These are phyloP conservation scores for Perodicticus potto DNA, from an alignment of 2,797 vertebrate genomes.

Conservation along the genomic window DNA sequence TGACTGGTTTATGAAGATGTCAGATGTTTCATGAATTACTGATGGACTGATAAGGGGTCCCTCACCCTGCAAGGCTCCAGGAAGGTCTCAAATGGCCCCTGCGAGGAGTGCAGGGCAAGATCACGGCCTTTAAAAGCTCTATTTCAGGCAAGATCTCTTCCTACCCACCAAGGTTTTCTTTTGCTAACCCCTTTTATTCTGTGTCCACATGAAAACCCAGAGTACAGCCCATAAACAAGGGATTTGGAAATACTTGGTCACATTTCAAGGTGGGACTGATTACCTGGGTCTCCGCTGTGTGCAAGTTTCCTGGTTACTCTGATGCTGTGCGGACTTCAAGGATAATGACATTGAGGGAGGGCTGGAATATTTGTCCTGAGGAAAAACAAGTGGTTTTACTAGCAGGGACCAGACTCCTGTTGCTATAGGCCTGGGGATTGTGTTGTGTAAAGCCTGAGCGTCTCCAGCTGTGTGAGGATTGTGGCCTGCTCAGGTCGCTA, in stretches of 20 bases:
- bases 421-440: background rate
- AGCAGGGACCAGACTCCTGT: background rate
- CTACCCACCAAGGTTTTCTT: slow-evolving; percentile 16
- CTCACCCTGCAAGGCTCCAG: background rate
- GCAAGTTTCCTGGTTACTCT: slow-evolving; percentile 2
- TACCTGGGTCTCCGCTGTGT: background rate
- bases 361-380: background rate
- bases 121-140: slow-evolving; percentile 39
- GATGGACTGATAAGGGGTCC: background rate
- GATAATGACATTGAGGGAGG: background rate
- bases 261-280: slow-evolving; percentile 48
- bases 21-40: background rate
- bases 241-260: slow-evolving; percentile 35
- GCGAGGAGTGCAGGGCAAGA: slow-evolving; percentile 13
- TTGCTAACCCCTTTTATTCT: slow-evolving; percentile 3
- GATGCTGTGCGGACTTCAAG: background rate
- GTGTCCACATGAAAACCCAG: slow-evolving; percentile 9
- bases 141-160: slow-evolving; percentile 37
- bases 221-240: background rate
- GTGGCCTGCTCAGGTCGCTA: slow-evolving; percentile 62
- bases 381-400: slow-evolving; percentile 52
- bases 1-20: background rate
- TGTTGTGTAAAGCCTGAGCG: background rate
- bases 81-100: background rate
- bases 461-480: slow-evolving; percentile 57